phyloP scores from a whole-genome alignment of 2,888 invertebrate species.

The Drosophila atroscutellata region DNA sequence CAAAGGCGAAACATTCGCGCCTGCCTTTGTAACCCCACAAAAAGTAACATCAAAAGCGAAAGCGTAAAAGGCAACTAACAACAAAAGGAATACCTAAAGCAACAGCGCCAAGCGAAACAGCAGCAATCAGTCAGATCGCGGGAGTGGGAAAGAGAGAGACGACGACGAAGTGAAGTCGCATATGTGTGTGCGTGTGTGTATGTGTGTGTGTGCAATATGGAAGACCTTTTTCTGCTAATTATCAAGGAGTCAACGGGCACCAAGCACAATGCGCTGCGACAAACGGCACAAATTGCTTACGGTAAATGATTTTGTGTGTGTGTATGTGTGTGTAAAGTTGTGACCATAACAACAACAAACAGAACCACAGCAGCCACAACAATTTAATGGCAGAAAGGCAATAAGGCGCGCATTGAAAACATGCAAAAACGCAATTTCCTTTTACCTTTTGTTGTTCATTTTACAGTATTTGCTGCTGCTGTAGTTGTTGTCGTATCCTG shows the following conservation, averaged over 20 bases:
- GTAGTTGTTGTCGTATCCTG: constrained; percentile 39
- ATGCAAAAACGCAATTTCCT: constrained; percentile 68
- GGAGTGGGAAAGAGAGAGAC: constrained; percentile 4
- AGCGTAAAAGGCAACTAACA: constrained; percentile 1
- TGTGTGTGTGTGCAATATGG: constrained; percentile 87
- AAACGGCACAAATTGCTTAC: constrained; percentile 94
- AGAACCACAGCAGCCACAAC: constrained; percentile 25
- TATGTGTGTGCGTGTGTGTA: constrained; percentile 27
- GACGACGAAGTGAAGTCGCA: constrained; percentile 23
- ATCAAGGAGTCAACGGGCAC: constrained; percentile 93
- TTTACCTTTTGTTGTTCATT: constrained; percentile 28
- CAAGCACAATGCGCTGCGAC: constrained; percentile 90
- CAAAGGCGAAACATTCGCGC: constrained; percentile 46
- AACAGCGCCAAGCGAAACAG: constrained; percentile 24
- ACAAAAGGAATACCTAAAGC: constrained; percentile 8
- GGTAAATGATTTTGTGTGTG: constrained; percentile 87
- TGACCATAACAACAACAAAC: constrained; percentile 23
- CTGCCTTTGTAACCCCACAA: constrained; percentile 25
- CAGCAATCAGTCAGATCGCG: constrained; percentile 3
- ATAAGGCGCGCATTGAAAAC: constrained; percentile 32
- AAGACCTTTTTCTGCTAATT: constrained; percentile 93
- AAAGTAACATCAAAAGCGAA: constrained; percentile 12
- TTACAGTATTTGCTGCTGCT: constrained; percentile 26
- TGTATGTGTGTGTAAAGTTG: constrained; percentile 17
- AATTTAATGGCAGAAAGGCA: constrained; percentile 29